Evolutionary conservation across 2,888 invertebrate species (phyloP).

Genomic region (Nebria salina): DNA sequence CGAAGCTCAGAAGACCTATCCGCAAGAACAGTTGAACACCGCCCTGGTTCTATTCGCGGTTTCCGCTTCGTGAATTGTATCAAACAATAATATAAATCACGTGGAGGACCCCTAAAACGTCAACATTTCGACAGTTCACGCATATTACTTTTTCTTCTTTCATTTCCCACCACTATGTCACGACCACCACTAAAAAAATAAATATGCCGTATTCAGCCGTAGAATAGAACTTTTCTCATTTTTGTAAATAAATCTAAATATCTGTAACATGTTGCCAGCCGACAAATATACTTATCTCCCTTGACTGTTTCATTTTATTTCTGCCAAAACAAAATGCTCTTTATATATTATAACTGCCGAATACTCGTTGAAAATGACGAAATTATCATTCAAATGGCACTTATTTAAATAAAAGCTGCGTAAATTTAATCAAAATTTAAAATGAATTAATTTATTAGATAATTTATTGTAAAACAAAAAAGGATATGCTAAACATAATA

Average conservation of each 20-base stretch:
- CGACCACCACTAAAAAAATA: slow-evolving; percentile 37
- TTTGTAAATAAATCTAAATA: slow-evolving; percentile 33
- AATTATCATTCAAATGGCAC: too few species aligned
- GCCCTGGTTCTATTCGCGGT: slow-evolving; percentile 37
- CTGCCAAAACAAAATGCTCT: neutral
- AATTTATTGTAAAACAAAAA: too few species aligned
- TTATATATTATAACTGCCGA: neutral
- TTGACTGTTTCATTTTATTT: neutral
- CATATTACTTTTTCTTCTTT: slow-evolving; percentile 41
- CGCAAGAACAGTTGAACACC: neutral
- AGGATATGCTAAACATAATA: too few species aligned
- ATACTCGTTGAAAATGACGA: too few species aligned
- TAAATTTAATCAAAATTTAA: too few species aligned
- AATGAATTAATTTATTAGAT: too few species aligned
- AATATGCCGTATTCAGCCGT: slow-evolving; percentile 39
- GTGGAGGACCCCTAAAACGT: slow-evolving; percentile 30
- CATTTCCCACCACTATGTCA: slow-evolving; percentile 18
- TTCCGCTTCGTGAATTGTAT: slow-evolving; percentile 40
- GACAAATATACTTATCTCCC: neutral
- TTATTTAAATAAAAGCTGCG: too few species aligned
- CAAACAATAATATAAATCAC: slow-evolving; percentile 45
- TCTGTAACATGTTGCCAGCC: slow-evolving; percentile 17
- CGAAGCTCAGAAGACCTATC: neutral
- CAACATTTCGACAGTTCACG: slow-evolving; percentile 42
- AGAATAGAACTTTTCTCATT: slow-evolving; percentile 32